Conservation (phyloP, 2,797 vertebrate genomes). For the Fundulus diaphanus region DNA sequence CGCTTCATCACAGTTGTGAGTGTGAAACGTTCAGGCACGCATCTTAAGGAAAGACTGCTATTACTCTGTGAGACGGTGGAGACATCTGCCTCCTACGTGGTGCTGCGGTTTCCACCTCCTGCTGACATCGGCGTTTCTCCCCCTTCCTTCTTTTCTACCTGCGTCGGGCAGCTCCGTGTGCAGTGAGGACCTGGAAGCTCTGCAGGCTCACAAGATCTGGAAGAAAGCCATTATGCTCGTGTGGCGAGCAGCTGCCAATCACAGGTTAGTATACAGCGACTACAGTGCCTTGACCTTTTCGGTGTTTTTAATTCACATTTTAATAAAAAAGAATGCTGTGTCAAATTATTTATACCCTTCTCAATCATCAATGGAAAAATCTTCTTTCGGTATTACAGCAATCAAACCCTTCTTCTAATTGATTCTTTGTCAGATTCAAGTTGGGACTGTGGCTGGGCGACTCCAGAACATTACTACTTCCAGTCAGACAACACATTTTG, state of each 20-base stretch:
- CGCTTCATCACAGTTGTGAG: conserved; percentile 97
- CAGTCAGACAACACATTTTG: background rate
- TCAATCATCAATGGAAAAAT: background rate
- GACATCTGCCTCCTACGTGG: conserved; percentile 3
- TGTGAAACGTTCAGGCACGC: conserved; percentile 48
- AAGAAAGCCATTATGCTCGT: conserved; percentile 99
- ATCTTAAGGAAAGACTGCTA: conserved; percentile 2
- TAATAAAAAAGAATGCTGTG: background rate
- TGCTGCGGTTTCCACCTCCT: conserved; percentile 14
- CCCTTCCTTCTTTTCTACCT: background rate
- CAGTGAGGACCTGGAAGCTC: conserved; percentile 96
- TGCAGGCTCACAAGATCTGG: conserved; percentile 99
- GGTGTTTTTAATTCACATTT: background rate
- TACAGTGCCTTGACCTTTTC: background rate
- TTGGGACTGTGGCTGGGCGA: background rate
- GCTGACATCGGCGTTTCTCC: background rate
- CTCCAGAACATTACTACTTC: background rate
- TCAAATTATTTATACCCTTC: background rate
- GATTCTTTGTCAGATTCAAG: background rate
- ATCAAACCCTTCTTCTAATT: too few relatives aligned
- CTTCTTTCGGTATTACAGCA: too few relatives aligned
- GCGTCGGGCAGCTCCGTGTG: conserved; percentile 86
- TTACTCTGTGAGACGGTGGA: conserved; percentile 16
- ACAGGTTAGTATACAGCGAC: conserved; percentile 82
- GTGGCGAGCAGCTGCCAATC: conserved; percentile 98